A percentile compares a stretch with the other conserved stretches of the same genome.
These are phyloP conservation scores for Nezara viridula DNA, from an alignment of 2,888 invertebrate species.

Conservation along the genomic window DNA sequence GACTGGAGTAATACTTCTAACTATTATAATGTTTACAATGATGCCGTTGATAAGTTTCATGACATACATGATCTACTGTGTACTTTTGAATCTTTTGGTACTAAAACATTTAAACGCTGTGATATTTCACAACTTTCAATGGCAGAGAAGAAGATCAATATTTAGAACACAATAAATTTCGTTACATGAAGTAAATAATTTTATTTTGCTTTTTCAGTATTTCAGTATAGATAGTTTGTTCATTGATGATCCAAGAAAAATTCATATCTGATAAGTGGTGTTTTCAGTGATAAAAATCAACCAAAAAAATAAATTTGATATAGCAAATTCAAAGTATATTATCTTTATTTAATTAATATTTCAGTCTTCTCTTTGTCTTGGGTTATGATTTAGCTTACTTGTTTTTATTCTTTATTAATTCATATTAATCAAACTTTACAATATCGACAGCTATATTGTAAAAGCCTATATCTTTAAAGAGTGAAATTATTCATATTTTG, in stretches of 20 bases:
- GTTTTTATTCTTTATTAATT: background rate
- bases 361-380: background rate
- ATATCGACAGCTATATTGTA: too few relatives aligned
- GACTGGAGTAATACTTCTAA: slow-evolving; percentile 20
- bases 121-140: background rate
- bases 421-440: background rate
- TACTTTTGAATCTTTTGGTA: slow-evolving; percentile 3
- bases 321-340: background rate
- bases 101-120: background rate
- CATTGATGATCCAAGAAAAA: background rate
- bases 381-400: background rate
- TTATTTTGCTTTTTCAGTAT: background rate
- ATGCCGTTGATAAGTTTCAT: slow-evolving; percentile 21
- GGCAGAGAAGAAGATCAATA: background rate
- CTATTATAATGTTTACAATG: slow-evolving; percentile 19
- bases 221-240: background rate
- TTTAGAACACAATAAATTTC: background rate
- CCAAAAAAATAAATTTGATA: background rate
- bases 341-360: background rate
- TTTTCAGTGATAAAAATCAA: background rate
- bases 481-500: too few relatives aligned
- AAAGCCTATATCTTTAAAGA: too few relatives aligned
- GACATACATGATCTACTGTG: background rate
- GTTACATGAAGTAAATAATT: background rate
- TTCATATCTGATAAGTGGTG: slow-evolving; percentile 51